Evolutionary conservation across 2,797 vertebrate species (phyloP).

Genomic region (Propithecus deckenii): DNA sequence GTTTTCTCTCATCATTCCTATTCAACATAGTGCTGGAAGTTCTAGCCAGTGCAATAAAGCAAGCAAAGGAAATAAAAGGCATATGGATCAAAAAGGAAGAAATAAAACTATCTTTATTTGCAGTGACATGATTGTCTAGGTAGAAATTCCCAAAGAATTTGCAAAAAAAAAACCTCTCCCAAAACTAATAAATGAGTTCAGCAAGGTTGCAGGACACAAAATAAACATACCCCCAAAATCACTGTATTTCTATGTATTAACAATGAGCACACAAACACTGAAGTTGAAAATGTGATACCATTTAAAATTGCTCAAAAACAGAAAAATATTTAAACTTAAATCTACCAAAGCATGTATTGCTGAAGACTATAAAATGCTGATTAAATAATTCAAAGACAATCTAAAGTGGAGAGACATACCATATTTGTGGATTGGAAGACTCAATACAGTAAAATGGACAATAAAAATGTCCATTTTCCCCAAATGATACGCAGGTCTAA

Average conservation of each 20-base stretch:
- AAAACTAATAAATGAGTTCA: background rate
- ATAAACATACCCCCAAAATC: background rate
- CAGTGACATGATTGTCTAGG: background rate
- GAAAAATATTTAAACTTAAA: background rate
- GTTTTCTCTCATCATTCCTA: background rate
- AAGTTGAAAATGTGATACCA: background rate
- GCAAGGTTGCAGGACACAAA: background rate
- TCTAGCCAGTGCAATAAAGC: background rate
- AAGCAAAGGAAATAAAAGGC: background rate
- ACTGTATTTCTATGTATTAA: background rate
- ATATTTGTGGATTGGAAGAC: background rate
- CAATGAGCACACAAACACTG: background rate
- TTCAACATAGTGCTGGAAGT: background rate
- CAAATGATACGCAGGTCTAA: background rate
- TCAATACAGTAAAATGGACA: background rate
- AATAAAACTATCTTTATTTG: background rate
- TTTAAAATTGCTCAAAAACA: background rate
- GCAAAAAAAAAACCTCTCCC: background rate
- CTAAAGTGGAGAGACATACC: background rate
- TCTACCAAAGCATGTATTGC: background rate
- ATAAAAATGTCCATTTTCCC: background rate
- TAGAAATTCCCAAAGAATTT: background rate
- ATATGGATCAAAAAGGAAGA: background rate
- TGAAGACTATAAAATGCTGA: slow-evolving; percentile 18
- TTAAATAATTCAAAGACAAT: slow-evolving; percentile 2